A percentile compares a stretch with the other conserved stretches of the same genome.
Conservation (phyloP, 2,888 invertebrate genomes). For the Harpalus rubripes region DNA sequence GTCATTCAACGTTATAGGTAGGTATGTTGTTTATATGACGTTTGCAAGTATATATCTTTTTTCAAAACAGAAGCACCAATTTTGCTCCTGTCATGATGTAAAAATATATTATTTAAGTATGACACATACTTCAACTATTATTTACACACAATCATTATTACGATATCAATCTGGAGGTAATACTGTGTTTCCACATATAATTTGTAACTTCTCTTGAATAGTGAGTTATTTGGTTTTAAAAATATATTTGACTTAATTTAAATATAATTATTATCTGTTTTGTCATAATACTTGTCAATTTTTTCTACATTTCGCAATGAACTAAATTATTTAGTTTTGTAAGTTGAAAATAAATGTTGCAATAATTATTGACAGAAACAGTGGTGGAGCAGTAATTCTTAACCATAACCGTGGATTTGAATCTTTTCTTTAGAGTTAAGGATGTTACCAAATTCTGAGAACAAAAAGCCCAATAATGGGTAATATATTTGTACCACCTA, state of each 20-base stretch:
- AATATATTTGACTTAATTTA: constrained; percentile 47
- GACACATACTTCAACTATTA: constrained; percentile 40
- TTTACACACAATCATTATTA: constrained; percentile 30
- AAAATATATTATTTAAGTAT: constrained; percentile 49
- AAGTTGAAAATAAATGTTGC: neutral
- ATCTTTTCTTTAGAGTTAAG: no score
- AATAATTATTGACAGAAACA: no score
- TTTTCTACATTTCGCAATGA: neutral
- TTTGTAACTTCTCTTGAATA: constrained; percentile 4
- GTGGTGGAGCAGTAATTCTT: no score
- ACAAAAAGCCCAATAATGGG: no score
- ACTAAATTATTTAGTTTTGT: neutral
- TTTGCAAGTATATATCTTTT: constrained; percentile 42
- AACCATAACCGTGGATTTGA: no score
- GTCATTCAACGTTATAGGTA: constrained; percentile 42
- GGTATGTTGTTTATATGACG: constrained; percentile 47
- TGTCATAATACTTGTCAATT: neutral
- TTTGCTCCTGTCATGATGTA: constrained; percentile 39
- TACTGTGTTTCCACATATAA: constrained; percentile 12
- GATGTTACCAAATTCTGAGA: no score
- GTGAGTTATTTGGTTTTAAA: constrained; percentile 29
- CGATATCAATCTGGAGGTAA: neutral
- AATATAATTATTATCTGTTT: neutral
- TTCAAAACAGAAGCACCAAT: constrained; percentile 46
- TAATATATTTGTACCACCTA: no score